These are phyloP conservation scores for Drosophila mayaguana DNA, from an alignment of 2,888 invertebrate species.

Conservation along the genomic window DNA sequence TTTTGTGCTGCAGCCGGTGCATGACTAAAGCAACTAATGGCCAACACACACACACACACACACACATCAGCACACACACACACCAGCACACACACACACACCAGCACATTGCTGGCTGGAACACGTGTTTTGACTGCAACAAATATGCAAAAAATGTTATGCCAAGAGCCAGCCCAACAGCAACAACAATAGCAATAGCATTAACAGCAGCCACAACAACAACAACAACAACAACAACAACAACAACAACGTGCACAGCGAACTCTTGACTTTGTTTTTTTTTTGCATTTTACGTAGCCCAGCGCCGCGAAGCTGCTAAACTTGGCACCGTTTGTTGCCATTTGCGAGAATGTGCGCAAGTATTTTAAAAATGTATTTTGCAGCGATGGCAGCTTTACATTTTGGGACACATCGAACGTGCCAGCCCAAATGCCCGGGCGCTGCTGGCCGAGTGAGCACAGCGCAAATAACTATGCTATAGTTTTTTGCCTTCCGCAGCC, in stretches of 20 bases:
- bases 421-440: constrained; percentile 16
- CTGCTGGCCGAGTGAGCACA: constrained; percentile 19
- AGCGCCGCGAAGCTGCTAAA: constrained; percentile 74
- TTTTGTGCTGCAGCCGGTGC: constrained; percentile 56
- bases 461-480: constrained; percentile 54
- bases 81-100: constrained; percentile 20
- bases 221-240: constrained; percentile 9
- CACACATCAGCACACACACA: constrained; percentile 13
- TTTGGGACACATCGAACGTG: constrained; percentile 65
- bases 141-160: constrained; percentile 79
- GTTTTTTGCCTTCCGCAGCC: constrained; percentile 31
- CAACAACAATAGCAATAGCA: constrained; percentile 21
- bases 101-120: constrained; percentile 40
- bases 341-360: constrained; percentile 72
- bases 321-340: constrained; percentile 78
- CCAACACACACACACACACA: constrained; percentile 39
- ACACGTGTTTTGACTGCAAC: constrained; percentile 78
- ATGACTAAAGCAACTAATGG: constrained; percentile 76
- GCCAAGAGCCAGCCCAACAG: constrained; percentile 64
- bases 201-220: constrained; percentile 4
- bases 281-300: constrained; percentile 65
- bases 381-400: constrained; percentile 53
- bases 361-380: constrained; percentile 78
- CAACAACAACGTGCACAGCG: background rate
- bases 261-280: constrained; percentile 46